Conservation (phyloP, 2,888 invertebrate species). For the Ophion ellenae region DNA sequence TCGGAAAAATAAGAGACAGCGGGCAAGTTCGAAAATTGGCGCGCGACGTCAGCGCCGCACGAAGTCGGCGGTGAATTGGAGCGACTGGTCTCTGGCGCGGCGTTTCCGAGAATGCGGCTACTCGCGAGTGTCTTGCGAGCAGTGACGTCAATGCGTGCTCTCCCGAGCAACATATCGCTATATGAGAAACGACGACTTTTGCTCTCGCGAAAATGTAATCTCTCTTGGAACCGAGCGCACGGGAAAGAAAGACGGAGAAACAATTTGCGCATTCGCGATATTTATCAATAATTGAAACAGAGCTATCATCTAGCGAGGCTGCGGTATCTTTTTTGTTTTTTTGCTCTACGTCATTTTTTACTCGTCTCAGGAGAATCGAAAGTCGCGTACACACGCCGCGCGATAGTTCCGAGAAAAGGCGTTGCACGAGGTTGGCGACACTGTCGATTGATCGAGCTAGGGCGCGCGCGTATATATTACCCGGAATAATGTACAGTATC, state of each 20-base stretch:
- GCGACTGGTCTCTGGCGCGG: neutral
- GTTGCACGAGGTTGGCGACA: conserved; percentile 73
- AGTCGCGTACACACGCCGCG: conserved; percentile 16
- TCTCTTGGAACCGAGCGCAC: conserved; percentile 1
- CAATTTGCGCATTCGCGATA: neutral
- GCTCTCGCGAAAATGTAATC: conserved; percentile 35
- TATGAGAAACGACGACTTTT: conserved; percentile 11
- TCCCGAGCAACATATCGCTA: conserved; percentile 14
- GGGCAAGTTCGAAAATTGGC: conserved; percentile 24
- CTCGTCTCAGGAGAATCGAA: conserved; percentile 29
- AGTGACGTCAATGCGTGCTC: conserved; percentile 59
- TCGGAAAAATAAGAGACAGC: neutral
- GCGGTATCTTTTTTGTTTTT: conserved; percentile 8
- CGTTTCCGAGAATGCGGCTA: conserved; percentile 57
- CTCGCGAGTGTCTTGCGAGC: conserved; percentile 44
- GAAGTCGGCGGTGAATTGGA: neutral
- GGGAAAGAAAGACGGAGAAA: neutral
- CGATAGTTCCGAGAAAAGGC: conserved; percentile 60
- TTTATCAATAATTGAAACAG: neutral
- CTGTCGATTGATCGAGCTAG: conserved; percentile 78
- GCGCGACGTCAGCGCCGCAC: neutral
- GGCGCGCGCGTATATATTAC: conserved; percentile 70
- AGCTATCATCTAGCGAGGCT: neutral
- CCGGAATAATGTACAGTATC: conserved; percentile 72
- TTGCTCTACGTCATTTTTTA: neutral